phyloP scores from a whole-genome alignment of 2,888 invertebrate genomes.

The Drosophila dives region DNA sequence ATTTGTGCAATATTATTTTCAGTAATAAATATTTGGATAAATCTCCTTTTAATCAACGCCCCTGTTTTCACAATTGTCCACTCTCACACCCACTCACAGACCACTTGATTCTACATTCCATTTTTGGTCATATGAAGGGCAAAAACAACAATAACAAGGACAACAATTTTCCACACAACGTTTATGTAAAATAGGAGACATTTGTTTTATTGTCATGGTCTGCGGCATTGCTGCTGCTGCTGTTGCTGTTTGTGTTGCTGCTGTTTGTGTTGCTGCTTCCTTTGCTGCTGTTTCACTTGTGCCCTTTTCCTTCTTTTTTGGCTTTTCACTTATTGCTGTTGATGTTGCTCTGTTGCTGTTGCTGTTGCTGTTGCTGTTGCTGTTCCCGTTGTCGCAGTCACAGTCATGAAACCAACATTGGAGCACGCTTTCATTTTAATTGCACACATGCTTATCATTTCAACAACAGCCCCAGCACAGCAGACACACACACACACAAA shows the following conservation, averaged over 20 bases:
- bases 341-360: slow-evolving; percentile 6
- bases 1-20: slow-evolving; percentile 1
- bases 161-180: slow-evolving; percentile 70
- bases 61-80: slow-evolving; percentile 24
- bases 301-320: slow-evolving; percentile 1
- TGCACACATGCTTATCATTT: slow-evolving; percentile 81
- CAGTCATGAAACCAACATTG: slow-evolving; percentile 42
- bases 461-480: slow-evolving; percentile 65
- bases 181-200: slow-evolving; percentile 78
- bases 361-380: background rate
- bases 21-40: slow-evolving; percentile 20
- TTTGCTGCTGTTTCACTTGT: slow-evolving; percentile 24
- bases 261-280: slow-evolving; percentile 13
- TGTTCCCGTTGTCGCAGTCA: slow-evolving; percentile 37
- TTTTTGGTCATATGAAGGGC: slow-evolving; percentile 49
- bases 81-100: background rate
- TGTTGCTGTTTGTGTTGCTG: too few species aligned
- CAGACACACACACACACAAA: slow-evolving; percentile 1
- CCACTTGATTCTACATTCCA: slow-evolving; percentile 19
- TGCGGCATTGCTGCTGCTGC: slow-evolving; percentile 25
- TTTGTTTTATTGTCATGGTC: slow-evolving; percentile 75
- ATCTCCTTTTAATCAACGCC: slow-evolving; percentile 54
- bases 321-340: slow-evolving; percentile 6
- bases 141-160: slow-evolving; percentile 49
- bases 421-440: slow-evolving; percentile 79